phyloP scores from a whole-genome alignment of 2,797 vertebrate species.

The Sphaeramia orbicularis region DNA sequence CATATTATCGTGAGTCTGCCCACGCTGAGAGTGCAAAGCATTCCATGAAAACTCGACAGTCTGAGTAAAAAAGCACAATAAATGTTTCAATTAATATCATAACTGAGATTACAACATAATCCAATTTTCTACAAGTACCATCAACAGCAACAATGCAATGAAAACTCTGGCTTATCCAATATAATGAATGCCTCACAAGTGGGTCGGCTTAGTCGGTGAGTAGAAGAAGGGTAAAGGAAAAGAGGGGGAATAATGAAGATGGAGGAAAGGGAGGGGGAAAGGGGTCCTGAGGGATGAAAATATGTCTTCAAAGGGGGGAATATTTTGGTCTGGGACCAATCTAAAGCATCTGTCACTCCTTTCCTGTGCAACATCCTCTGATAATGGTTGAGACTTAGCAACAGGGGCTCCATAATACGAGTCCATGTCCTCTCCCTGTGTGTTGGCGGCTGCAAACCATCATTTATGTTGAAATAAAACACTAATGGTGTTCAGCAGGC shows the following conservation, averaged over 20 bases:
- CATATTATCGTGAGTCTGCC: constrained; percentile 2
- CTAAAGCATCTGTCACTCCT: constrained; percentile 61
- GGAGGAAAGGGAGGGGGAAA: constrained; percentile 7
- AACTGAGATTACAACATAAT: constrained; percentile 6
- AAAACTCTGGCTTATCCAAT: constrained; percentile 13
- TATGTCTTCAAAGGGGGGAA: constrained; percentile 49
- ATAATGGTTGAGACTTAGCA: constrained; percentile 17
- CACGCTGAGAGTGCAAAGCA: not conserved
- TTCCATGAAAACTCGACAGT: not conserved
- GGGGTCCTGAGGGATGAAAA: constrained; percentile 37
- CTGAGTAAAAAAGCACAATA: not conserved
- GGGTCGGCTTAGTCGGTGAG: not conserved
- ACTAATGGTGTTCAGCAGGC: constrained; percentile 12
- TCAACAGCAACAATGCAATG: not conserved
- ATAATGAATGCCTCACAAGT: not conserved
- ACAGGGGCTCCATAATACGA: constrained; percentile 6
- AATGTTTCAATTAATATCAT: not conserved
- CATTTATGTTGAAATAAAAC: constrained; percentile 12
- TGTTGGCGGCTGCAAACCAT: constrained; percentile 24
- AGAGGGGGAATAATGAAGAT: constrained; percentile 30
- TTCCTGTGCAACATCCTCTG: constrained; percentile 50
- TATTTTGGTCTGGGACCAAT: constrained; percentile 65
- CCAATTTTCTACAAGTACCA: constrained; percentile 6
- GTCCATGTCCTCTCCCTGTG: constrained; percentile 13
- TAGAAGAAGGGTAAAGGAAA: constrained; percentile 26